A percentile compares a stretch with the other conserved stretches of the same genome.
phyloP scores from a whole-genome alignment of 2,888 invertebrate genomes.

The Caenorhabditis drosophilae region DNA sequence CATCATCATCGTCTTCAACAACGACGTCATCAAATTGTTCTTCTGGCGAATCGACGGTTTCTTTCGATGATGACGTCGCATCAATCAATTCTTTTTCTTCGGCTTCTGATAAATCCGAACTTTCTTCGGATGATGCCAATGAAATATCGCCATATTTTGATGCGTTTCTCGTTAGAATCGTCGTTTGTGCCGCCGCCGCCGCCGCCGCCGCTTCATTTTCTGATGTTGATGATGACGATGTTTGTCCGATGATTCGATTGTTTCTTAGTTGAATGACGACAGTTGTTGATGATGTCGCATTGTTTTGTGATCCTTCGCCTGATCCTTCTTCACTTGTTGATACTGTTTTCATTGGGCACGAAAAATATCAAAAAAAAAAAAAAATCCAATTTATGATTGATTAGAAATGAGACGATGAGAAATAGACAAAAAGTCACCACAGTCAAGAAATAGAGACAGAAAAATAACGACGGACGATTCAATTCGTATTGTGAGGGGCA shows the following conservation, averaged over 20 bases:
- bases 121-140: slow-evolving; percentile 50
- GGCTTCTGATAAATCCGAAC: slow-evolving; percentile 39
- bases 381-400: too few species aligned
- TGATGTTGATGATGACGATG: background rate
- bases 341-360: too few species aligned
- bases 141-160: slow-evolving; percentile 18
- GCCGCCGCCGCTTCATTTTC: too few species aligned
- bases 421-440: too few species aligned
- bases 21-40: slow-evolving; percentile 34
- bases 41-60: slow-evolving; percentile 24
- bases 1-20: slow-evolving; percentile 20
- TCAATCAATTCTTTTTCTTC: slow-evolving; percentile 14
- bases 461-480: too few species aligned
- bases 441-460: too few species aligned
- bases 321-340: too few species aligned
- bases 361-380: too few species aligned
- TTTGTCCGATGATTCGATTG: slow-evolving; percentile 1
- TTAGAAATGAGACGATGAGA: too few species aligned
- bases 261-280: slow-evolving; percentile 40
- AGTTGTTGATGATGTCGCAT: slow-evolving; percentile 22
- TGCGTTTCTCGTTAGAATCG: background rate
- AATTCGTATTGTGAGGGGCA: too few species aligned
- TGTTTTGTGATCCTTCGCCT: too few species aligned
- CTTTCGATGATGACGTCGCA: slow-evolving; percentile 22
- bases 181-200: too few species aligned